These are phyloP conservation scores for Leptopilina boulardi DNA, from an alignment of 1,140 invertebrate species.

Conservation along the genomic window DNA sequence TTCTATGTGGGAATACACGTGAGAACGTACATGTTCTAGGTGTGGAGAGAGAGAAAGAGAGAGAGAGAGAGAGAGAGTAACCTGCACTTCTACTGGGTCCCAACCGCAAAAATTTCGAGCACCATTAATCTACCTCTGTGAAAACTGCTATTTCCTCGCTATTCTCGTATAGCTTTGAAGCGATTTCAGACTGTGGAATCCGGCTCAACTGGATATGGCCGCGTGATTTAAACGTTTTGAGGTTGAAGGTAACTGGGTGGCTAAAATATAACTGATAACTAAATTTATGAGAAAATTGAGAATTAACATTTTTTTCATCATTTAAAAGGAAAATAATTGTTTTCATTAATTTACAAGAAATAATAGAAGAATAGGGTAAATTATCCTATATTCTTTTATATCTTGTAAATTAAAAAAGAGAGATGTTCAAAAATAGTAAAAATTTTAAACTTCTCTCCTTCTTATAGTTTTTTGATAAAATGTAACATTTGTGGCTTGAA, in stretches of 20 bases:
- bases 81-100: background rate
- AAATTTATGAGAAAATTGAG: background rate
- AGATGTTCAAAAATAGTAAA: too few relatives aligned
- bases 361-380: too few relatives aligned
- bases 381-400: too few relatives aligned
- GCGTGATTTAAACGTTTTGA: conserved; percentile 25
- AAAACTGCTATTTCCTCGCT: conserved; percentile 26
- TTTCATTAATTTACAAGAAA: too few relatives aligned
- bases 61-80: too few relatives aligned
- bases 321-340: too few relatives aligned
- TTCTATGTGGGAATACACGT: background rate
- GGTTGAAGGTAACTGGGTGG: background rate
- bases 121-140: conserved; percentile 29
- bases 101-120: conserved; percentile 21
- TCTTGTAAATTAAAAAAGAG: too few relatives aligned
- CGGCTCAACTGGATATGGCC: conserved; percentile 11
- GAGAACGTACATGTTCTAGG: conserved; percentile 5
- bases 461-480: background rate
- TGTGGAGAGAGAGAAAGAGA: too few relatives aligned
- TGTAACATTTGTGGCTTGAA: conserved; percentile 23
- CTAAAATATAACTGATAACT: conserved; percentile 18
- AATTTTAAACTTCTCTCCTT: too few relatives aligned
- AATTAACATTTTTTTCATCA: background rate
- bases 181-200: conserved; percentile 14
- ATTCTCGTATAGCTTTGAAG: background rate